Conservation (phyloP, 35 echinoderm and acorn worm genomes). For the Heliocidaris erythrogramma region DNA sequence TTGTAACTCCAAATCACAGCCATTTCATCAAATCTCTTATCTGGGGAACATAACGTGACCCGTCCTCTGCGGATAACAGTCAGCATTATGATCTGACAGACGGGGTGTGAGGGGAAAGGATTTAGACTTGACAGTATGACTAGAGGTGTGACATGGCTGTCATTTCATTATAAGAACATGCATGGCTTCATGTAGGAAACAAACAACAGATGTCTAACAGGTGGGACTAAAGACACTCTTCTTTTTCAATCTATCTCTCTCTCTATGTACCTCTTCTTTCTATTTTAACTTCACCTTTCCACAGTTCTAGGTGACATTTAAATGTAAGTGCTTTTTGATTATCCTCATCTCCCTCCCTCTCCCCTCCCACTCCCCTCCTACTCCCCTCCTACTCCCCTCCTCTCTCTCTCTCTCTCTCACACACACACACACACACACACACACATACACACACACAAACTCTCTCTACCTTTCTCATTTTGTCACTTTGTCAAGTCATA, state of each 20-base stretch:
- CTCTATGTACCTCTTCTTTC: neutral
- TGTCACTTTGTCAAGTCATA: no score
- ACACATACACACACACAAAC: no score
- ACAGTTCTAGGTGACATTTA: no score
- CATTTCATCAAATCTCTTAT: neutral
- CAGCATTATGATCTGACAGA: neutral
- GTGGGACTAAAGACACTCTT: neutral
- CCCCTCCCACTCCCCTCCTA: neutral
- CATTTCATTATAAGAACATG: neutral
- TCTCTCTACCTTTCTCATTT: no score
- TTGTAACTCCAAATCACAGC: no score
- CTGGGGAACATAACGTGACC: neutral
- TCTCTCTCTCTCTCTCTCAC: neutral
- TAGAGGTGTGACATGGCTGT: neutral
- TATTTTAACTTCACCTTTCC: no score
- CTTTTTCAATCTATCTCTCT: neutral
- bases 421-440: no score
- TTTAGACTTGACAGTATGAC: neutral
- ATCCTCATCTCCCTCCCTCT: neutral
- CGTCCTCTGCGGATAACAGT: neutral
- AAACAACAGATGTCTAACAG: neutral
- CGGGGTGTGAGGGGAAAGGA: neutral
- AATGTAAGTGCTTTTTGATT: neutral
- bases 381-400: neutral
- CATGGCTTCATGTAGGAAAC: slow-evolving; percentile 8